phyloP scores from a whole-genome alignment of 2,797 vertebrate species.

The Sebastes dallii region DNA sequence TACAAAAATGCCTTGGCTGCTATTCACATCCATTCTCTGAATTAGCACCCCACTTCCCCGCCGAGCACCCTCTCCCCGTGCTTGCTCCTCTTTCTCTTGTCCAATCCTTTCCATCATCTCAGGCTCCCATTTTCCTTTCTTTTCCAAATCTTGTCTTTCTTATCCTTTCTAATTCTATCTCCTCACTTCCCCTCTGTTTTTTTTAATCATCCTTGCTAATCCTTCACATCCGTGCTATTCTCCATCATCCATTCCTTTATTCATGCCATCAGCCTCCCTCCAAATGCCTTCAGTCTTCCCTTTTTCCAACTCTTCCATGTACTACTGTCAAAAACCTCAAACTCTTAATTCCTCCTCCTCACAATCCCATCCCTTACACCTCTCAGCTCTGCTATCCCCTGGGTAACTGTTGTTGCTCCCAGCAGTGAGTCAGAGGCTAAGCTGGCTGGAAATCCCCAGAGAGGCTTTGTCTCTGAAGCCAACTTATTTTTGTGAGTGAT shows the following conservation, averaged over 20 bases:
- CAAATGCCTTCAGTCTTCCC: slow-evolving; percentile 43
- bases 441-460: slow-evolving; percentile 66
- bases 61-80: slow-evolving; percentile 74
- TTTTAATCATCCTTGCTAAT: slow-evolving; percentile 61
- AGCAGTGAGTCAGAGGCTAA: slow-evolving; percentile 67
- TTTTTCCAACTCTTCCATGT: slow-evolving; percentile 27
- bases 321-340: slow-evolving; percentile 55
- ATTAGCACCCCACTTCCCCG: slow-evolving; percentile 75
- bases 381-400: slow-evolving; percentile 38
- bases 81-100: slow-evolving; percentile 59
- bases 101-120: slow-evolving; percentile 61
- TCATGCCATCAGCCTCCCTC: slow-evolving; percentile 44
- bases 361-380: slow-evolving; percentile 41
- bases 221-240: slow-evolving; percentile 52
- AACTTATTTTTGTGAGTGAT: slow-evolving; percentile 90
- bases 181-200: slow-evolving; percentile 34
- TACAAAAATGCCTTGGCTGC: slow-evolving; percentile 80
- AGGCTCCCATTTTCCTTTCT: slow-evolving; percentile 51
- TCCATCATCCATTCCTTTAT: slow-evolving; percentile 48
- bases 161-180: slow-evolving; percentile 73
- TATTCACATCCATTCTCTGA: slow-evolving; percentile 77
- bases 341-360: slow-evolving; percentile 56
- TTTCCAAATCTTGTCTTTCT: slow-evolving; percentile 59
- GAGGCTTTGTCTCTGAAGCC: slow-evolving; percentile 86
- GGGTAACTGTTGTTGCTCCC: slow-evolving; percentile 60